Base-by-base conservation (phyloP, 2,888 invertebrate genomes). In the Dicycla oo region DNA sequence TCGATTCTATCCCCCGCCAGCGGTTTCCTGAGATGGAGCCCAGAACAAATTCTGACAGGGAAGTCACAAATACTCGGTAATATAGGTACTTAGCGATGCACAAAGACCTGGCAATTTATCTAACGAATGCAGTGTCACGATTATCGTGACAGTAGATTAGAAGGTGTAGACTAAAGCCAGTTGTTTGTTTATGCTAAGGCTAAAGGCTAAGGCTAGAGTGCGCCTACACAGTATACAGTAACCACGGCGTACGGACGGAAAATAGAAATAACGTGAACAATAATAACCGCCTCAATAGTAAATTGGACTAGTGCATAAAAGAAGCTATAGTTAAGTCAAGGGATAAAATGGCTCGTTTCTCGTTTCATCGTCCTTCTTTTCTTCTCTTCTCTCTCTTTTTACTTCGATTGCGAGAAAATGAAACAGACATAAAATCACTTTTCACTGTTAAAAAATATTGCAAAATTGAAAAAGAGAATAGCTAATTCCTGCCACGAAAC, bases 121-220 rank as follows among this genome's bases (percentile, higher is more conserved):
- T 78, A 72, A 70, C 56, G 60, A 80, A 72, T 72, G 76, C 73
- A 78, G 30, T 69, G 66, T 81, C 80, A 80, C 80, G 80, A 80
- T 66, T 54, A 80, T 80, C 80, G 81, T 80, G 80, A 81, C 78
- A 73, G 47, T 51, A 81, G 66, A 81, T 80, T 80, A 78, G 80
- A 80, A 80, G 80, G 80, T 81, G 78, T 73, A 69, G 73, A 54
- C 45, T 68, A 54, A 57, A 68, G 30, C 38, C 49, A 34, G 77
- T 63, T 49, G 75, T 79, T 79, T 79, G 53, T 57, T 69, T 80
- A 45, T 74, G 23, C 60, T 78, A 49, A 77, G 65, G 56, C 76
- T 61, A 65, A 78, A 73, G 62, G 67, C 63, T 73, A 73, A 80
- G 75, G 80, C 76, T 71, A 74, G 40, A 15, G 10, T 47, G 51